These are phyloP conservation scores for Orthonyx spaldingii DNA, from an alignment of 2,113 vertebrate genomes.

Conservation along the genomic window DNA sequence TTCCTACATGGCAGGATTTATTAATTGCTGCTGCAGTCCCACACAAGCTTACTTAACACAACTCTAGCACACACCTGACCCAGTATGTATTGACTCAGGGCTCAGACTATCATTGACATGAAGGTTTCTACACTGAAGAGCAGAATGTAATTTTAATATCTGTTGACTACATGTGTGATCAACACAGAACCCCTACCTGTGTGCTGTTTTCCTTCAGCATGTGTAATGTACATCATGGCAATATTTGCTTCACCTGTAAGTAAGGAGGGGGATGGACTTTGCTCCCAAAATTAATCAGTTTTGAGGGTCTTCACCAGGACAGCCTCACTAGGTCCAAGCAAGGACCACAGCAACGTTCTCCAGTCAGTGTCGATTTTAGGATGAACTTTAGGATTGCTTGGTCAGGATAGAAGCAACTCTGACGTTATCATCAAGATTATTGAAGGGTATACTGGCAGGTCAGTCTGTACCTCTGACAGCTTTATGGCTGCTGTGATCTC, in stretches of 20 bases:
- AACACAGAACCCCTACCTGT: background rate
- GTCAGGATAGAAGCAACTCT: background rate
- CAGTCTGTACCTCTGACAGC: background rate
- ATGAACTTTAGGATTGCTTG: background rate
- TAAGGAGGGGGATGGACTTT: background rate
- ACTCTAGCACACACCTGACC: background rate
- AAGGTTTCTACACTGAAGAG: background rate
- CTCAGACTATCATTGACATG: background rate
- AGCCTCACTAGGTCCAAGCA: background rate
- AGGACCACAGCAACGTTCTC: background rate
- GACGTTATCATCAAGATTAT: background rate
- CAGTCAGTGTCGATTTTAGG: background rate
- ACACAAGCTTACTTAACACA: background rate
- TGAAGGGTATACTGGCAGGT: background rate
- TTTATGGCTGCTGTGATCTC: background rate
- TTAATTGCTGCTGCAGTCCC: background rate
- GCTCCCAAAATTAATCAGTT: background rate
- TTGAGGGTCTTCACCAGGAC: background rate
- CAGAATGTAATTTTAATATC: background rate
- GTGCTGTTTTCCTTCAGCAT: background rate
- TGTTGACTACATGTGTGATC: background rate
- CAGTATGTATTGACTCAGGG: background rate
- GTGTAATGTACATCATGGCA: background rate
- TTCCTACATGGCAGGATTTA: background rate
- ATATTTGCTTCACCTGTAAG: background rate